These are phyloP conservation scores for Hippocampus kuda DNA, from an alignment of 2,797 vertebrate genomes.

Conservation along the genomic window DNA sequence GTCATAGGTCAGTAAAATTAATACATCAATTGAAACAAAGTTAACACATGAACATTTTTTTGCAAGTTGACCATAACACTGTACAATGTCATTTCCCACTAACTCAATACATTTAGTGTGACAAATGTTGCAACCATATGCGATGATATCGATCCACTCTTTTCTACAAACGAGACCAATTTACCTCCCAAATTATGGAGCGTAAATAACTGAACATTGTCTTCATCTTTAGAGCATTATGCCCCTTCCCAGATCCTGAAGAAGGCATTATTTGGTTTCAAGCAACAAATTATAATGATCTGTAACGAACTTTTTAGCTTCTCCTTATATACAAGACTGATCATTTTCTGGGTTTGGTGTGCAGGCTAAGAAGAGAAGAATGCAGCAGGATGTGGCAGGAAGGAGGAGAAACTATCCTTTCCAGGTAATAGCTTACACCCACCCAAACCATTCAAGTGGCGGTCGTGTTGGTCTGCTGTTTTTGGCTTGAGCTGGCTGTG, in stretches of 20 bases:
- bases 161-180: no score
- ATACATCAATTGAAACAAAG: no score
- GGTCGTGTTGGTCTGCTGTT: neutral
- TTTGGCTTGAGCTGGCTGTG: conserved; percentile 20
- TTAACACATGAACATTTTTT: no score
- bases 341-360: neutral
- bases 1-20: no score
- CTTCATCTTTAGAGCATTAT: neutral
- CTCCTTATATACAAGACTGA: neutral
- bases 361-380: conserved; percentile 6
- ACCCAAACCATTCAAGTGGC: conserved; percentile 5
- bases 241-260: neutral
- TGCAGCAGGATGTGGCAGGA: conserved; percentile 34
- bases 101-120: no score
- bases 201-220: neutral
- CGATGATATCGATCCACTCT: no score
- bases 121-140: no score
- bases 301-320: neutral
- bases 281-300: neutral
- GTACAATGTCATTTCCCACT: no score
- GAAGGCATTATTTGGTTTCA: neutral
- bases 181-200: neutral
- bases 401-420: conserved; percentile 25
- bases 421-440: conserved; percentile 21
- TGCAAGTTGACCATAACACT: no score